Evolutionary conservation across 2,113 vertebrate genomes (phyloP).

Genomic region (Pachypanchax playfairii): DNA sequence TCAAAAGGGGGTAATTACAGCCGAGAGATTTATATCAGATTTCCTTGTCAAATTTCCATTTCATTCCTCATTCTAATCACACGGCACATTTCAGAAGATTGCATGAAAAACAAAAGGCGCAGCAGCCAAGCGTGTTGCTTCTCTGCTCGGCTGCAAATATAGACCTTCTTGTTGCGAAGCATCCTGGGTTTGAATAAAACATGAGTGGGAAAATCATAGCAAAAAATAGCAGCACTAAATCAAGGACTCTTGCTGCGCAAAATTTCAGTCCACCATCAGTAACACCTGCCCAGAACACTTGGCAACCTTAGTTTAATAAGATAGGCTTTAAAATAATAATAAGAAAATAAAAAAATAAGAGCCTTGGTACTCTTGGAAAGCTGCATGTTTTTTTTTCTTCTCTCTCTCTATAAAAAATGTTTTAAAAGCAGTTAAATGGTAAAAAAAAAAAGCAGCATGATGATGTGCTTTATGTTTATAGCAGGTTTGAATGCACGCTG

Average conservation of each 20-base stretch:
- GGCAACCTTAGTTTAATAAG: conserved; percentile 17
- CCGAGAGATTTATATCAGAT: conserved; percentile 34
- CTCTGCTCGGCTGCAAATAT: conserved; percentile 37
- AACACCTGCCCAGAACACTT: conserved; percentile 45
- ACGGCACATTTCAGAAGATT: conserved; percentile 13
- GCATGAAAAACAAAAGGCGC: conserved; percentile 7
- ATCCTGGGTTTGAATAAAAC: conserved; percentile 69
- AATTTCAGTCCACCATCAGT: conserved; percentile 33
- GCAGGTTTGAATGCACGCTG: conserved; percentile 41
- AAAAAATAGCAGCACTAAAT: conserved; percentile 59
- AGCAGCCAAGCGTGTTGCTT: conserved; percentile 35
- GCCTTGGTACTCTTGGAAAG: conserved; percentile 22
- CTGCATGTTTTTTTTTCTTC: conserved; percentile 17
- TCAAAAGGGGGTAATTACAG: conserved; percentile 50
- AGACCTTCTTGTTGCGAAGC: conserved; percentile 46
- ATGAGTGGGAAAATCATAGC: conserved; percentile 65
- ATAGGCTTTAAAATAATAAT: too few relatives aligned
- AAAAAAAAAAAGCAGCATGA: conserved; percentile 44
- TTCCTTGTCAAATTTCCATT: neutral
- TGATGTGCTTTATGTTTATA: conserved; percentile 64
- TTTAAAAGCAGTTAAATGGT: too few relatives aligned
- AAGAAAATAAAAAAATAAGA: too few relatives aligned
- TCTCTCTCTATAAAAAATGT: conserved; percentile 22
- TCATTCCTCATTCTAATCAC: neutral
- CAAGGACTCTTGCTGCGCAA: conserved; percentile 27